Percentiles rank a stretch among this genome's conserved stretches.
phyloP scores from a whole-genome alignment of 2,113 vertebrate species.

The Lycaon pictus region DNA sequence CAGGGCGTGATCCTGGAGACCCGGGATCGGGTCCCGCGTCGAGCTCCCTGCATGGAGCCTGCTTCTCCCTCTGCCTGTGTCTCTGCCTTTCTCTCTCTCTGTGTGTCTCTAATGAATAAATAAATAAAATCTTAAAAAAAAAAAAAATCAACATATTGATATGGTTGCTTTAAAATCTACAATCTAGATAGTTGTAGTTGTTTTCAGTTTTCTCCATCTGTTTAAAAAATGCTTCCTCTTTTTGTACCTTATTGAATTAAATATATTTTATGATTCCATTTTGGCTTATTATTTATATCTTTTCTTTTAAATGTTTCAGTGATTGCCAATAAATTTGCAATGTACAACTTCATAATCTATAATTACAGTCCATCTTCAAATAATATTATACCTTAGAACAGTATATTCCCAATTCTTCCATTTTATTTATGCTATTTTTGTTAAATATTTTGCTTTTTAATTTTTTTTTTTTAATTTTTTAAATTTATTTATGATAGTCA shows the following conservation, averaged over 20 bases:
- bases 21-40: too few species aligned
- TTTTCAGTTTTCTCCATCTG: neutral
- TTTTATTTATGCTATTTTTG: conserved; percentile 1
- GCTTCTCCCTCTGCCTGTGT: too few species aligned
- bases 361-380: neutral
- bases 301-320: neutral
- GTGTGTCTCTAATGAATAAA: too few species aligned
- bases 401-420: neutral
- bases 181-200: neutral
- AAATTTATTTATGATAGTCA: too few species aligned
- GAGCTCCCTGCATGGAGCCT: too few species aligned
- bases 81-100: too few species aligned
- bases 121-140: too few species aligned
- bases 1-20: too few species aligned
- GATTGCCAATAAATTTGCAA: neutral
- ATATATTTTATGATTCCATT: neutral
- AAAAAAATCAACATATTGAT: neutral
- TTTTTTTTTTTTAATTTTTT: too few species aligned
- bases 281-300: conserved; percentile 1
- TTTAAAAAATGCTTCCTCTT: neutral
- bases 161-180: neutral
- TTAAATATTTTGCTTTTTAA: conserved; percentile 19
- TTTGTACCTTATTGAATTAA: neutral
- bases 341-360: neutral
- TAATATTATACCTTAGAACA: neutral